Percentiles rank a stretch among this genome's conserved stretches.
Evolutionary conservation across 2,113 vertebrate species (phyloP).

Genomic region (Alexandromys fortis): DNA sequence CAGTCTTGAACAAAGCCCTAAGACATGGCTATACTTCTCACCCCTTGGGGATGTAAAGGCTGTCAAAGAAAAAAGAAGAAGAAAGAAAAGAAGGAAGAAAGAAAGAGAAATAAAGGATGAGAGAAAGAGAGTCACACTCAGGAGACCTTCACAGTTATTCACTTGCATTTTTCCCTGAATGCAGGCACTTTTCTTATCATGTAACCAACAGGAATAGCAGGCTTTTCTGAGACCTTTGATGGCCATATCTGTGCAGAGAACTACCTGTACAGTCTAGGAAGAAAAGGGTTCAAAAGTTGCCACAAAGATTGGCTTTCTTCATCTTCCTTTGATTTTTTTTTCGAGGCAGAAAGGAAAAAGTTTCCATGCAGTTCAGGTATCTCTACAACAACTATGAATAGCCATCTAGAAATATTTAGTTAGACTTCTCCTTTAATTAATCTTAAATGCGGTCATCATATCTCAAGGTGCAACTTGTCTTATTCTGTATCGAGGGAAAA

Average conservation of each 20-base stretch:
- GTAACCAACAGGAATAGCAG: not conserved
- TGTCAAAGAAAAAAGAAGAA: not conserved
- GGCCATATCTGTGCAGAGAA: not conserved
- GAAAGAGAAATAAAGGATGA: not conserved
- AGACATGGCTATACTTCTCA: not conserved
- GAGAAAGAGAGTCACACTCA: not conserved
- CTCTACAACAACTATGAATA: not conserved
- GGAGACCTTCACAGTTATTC: not conserved
- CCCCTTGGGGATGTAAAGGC: conserved; percentile 49
- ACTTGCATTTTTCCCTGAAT: not conserved
- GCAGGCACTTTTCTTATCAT: conserved; percentile 22
- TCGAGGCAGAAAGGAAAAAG: not conserved
- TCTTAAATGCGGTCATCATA: conserved; percentile 3
- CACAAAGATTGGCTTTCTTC: not conserved
- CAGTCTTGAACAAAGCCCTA: not conserved
- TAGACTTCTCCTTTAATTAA: not conserved
- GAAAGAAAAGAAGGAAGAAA: too few relatives aligned
- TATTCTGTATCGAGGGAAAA: not conserved
- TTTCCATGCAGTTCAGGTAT: not conserved
- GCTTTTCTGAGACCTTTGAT: not conserved
- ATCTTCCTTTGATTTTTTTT: not conserved
- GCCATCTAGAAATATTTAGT: not conserved
- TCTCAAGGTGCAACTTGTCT: not conserved
- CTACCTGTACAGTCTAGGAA: not conserved
- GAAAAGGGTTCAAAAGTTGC: not conserved